Percentiles rank a stretch among this genome's conserved stretches.
These are phyloP conservation scores for Xestia ashworthii DNA, from an alignment of 2,888 invertebrate species.

Conservation along the genomic window DNA sequence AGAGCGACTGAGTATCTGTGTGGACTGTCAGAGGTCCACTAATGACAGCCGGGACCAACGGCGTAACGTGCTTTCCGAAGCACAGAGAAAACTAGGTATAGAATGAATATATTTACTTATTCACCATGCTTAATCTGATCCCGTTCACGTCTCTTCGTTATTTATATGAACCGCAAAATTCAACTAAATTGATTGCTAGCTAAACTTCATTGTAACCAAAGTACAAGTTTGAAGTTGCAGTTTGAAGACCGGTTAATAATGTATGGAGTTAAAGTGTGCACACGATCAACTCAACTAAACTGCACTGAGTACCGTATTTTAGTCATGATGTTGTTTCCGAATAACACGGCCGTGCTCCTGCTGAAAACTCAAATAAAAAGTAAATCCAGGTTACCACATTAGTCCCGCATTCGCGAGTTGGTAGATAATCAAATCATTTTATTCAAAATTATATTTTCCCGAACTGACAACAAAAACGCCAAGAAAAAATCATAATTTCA, in stretches of 20 bases:
- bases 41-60: neutral
- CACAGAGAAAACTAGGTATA: neutral
- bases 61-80: neutral
- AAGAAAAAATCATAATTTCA: slow-evolving; percentile 27
- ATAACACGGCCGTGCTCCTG: neutral
- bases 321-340: slow-evolving; percentile 1
- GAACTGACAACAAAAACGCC: neutral
- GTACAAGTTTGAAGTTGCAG: slow-evolving; percentile 9
- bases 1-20: too few species aligned
- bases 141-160: neutral
- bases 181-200: neutral
- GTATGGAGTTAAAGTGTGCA: slow-evolving; percentile 10
- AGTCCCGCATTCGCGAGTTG: neutral
- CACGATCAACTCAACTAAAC: neutral
- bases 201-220: slow-evolving; percentile 17
- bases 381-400: neutral
- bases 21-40: neutral
- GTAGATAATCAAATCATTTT: slow-evolving; percentile 5
- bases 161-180: neutral
- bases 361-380: neutral
- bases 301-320: neutral
- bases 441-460: neutral
- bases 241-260: slow-evolving; percentile 27
- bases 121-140: neutral
- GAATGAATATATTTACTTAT: neutral